Conservation (phyloP, 2,888 invertebrate species). For the Oegoconia quadripuncta region DNA sequence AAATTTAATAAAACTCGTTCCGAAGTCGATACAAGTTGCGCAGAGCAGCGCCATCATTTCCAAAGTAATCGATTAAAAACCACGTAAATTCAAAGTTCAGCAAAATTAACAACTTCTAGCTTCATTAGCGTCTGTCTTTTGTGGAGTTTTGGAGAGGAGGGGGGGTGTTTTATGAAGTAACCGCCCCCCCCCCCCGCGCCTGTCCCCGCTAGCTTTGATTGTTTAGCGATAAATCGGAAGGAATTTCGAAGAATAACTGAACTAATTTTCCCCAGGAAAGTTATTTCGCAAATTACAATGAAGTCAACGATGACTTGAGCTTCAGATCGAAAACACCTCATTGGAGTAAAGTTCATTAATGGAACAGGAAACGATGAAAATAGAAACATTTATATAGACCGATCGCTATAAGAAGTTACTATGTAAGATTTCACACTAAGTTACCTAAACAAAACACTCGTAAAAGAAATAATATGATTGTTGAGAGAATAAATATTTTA, state of each 20-base stretch:
- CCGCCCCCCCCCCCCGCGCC: constrained; percentile 20
- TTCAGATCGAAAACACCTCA: constrained; percentile 7
- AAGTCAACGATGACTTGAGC: constrained; percentile 31
- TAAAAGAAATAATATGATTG: too few relatives aligned
- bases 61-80: constrained; percentile 42
- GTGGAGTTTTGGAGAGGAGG: constrained; percentile 31
- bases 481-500: too few relatives aligned
- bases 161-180: too few relatives aligned
- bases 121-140: constrained; percentile 59
- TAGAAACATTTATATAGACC: too few relatives aligned
- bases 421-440: too few relatives aligned
- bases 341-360: not conserved
- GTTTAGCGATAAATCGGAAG: constrained; percentile 54
- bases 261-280: constrained; percentile 38
- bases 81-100: constrained; percentile 44
- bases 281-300: constrained; percentile 44
- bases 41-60: constrained; percentile 3
- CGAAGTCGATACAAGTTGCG: constrained; percentile 9
- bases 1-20: constrained; percentile 11
- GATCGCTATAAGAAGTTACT: too few relatives aligned
- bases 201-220: constrained; percentile 37
- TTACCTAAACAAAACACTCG: too few relatives aligned
- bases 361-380: not conserved
- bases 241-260: constrained; percentile 37
- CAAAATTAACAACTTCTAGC: constrained; percentile 51